Percentiles rank a stretch among this genome's conserved stretches.
Evolutionary conservation across 1,140 invertebrate species (phyloP).

Genomic region (Linepithema humile): DNA sequence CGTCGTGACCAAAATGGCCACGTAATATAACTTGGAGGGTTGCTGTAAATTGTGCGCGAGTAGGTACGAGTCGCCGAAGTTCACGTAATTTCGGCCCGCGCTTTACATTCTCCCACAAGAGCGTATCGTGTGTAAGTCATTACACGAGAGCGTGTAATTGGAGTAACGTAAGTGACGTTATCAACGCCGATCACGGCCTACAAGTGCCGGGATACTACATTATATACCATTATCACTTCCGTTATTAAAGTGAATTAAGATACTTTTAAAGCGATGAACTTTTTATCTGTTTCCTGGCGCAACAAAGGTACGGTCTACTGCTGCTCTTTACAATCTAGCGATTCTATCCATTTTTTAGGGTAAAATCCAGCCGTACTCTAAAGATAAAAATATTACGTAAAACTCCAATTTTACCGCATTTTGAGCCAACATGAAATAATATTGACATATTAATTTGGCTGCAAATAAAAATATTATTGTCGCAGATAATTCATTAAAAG

Average conservation of each 20-base stretch:
- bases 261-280: constrained; percentile 49
- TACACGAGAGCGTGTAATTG: constrained; percentile 45
- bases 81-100: constrained; percentile 50
- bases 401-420: neutral
- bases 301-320: constrained; percentile 22
- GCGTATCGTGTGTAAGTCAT: constrained; percentile 44
- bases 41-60: constrained; percentile 59
- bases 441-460: neutral
- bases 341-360: constrained; percentile 1
- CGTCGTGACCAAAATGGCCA: constrained; percentile 69
- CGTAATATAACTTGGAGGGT: constrained; percentile 62
- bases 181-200: constrained; percentile 39
- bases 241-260: constrained; percentile 51
- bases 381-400: neutral
- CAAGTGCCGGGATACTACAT: constrained; percentile 43
- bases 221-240: constrained; percentile 49
- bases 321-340: constrained; percentile 34
- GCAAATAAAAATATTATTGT: too few relatives aligned
- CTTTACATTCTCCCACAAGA: constrained; percentile 37
- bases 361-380: too few relatives aligned
- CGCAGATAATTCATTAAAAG: too few relatives aligned
- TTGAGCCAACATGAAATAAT: neutral
- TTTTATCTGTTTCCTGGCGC: constrained; percentile 38
- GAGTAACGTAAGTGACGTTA: constrained; percentile 55
- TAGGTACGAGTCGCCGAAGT: constrained; percentile 45